Conservation (phyloP, 2,797 vertebrate species). For the Chelon labrosus region DNA sequence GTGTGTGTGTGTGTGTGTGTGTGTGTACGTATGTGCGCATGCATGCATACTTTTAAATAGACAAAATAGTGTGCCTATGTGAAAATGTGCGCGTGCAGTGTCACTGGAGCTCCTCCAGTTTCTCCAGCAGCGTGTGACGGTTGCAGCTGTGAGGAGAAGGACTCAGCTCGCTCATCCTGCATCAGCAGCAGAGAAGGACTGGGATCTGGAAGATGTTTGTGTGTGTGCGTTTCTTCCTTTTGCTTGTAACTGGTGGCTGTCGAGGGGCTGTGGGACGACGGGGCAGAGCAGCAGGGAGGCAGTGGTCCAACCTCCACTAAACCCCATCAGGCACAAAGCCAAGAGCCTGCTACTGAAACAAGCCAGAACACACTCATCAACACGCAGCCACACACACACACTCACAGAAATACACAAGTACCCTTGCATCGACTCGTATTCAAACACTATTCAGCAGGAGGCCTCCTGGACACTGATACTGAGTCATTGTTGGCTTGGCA, state of each 20-base stretch:
- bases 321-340: constrained; percentile 66
- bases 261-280: constrained; percentile 56
- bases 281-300: constrained; percentile 56
- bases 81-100: constrained; percentile 35
- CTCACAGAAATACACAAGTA: neutral
- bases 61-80: constrained; percentile 32
- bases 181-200: constrained; percentile 43
- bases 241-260: constrained; percentile 51
- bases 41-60: constrained; percentile 26
- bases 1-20: neutral
- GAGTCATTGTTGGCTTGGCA: constrained; percentile 55
- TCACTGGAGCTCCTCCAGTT: constrained; percentile 60
- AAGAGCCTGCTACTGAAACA: constrained; percentile 47
- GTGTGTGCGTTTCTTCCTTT: constrained; percentile 24
- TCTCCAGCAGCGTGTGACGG: constrained; percentile 67
- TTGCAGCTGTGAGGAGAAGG: constrained; percentile 68
- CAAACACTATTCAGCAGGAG: constrained; percentile 38
- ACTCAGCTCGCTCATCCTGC: constrained; percentile 53
- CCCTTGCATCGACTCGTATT: constrained; percentile 17
- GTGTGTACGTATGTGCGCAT: neutral
- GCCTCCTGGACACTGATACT: constrained; percentile 53
- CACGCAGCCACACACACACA: constrained; percentile 12
- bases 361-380: constrained; percentile 10
- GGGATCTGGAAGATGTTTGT: constrained; percentile 32
- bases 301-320: constrained; percentile 66